Evolutionary conservation across 2,113 vertebrate species (phyloP), one percentile per base, ranked within the genome.

Genomic region (Chaetodon auriga): DNA sequence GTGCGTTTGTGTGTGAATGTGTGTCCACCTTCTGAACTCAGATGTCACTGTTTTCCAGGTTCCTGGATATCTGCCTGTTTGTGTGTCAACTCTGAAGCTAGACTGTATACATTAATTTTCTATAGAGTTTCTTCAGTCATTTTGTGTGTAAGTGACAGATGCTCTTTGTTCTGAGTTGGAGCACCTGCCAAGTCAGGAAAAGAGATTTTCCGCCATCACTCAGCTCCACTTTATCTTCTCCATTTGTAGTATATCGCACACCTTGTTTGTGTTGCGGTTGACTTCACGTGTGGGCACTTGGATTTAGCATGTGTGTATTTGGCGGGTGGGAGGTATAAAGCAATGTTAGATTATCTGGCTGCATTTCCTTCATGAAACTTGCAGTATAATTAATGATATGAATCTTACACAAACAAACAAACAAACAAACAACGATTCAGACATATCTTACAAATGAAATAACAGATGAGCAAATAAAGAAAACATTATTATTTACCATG

Each of bases 101-200:
- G 14, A 43, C 75, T 68, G 23, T 69, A 75, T 71, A 51, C 80
- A 60, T 58, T 86, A 10, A 83, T 82, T 89, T 78, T 80, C 55
- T 75, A 49, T 48, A 69, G 66, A 25, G 21, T 51, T 75, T 46
- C 13, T 73, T 10, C 53, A 46, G 75, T 81, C 30, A 73, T 86
- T 84, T 87, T 69, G 43, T 61, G 43, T 41, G 21, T 57, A 35
- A 84, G 49, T 84, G 87, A 90, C 63, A 68, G 76, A 87, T 49
- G 49, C 68, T 73, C 81, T 90, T 90, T 94, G 90, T 89, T 7
- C 8, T 0, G 38, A 75, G 68, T 15, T 0, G 7, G 16, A 74
- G 82, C 93, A 93, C 82, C 93, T 94, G 93, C 71, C 73, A 60
- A 70, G 75, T 73, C 68, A 80, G 89, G 85, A 90, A 93, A 85